These are phyloP conservation scores for Poeciliopsis gracilis DNA, from an alignment of 2,797 vertebrate genomes.

Conservation along the genomic window DNA sequence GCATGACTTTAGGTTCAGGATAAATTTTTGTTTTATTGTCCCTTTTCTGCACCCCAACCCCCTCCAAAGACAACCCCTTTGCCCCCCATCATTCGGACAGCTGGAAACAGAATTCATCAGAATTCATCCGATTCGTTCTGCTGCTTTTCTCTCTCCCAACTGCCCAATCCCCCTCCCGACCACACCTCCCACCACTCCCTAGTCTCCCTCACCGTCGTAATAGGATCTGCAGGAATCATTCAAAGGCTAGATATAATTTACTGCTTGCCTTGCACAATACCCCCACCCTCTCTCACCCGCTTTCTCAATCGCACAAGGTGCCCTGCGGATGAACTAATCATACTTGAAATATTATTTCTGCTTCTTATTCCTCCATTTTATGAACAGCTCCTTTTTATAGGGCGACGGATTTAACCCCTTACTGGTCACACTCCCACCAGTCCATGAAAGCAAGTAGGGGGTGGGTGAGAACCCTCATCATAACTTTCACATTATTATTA, in stretches of 20 bases:
- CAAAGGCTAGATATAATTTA: slow-evolving; percentile 91
- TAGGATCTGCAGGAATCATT: slow-evolving; percentile 92
- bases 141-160: slow-evolving; percentile 80
- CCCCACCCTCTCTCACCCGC: slow-evolving; percentile 69
- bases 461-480: slow-evolving; percentile 38
- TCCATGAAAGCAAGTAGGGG: slow-evolving; percentile 36
- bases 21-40: slow-evolving; percentile 80
- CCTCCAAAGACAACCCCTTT: neutral
- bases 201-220: slow-evolving; percentile 82
- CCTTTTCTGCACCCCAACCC: slow-evolving; percentile 48
- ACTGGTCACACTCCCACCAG: slow-evolving; percentile 70
- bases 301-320: slow-evolving; percentile 85
- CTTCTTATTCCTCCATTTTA: slow-evolving; percentile 87
- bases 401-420: slow-evolving; percentile 85
- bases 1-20: slow-evolving; percentile 71
- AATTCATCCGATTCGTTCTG: slow-evolving; percentile 88
- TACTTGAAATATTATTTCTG: slow-evolving; percentile 92
- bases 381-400: slow-evolving; percentile 86
- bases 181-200: slow-evolving; percentile 56
- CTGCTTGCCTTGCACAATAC: slow-evolving; percentile 84
- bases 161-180: slow-evolving; percentile 61
- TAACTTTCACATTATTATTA: slow-evolving; percentile 46
- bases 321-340: slow-evolving; percentile 89
- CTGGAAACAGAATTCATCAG: slow-evolving; percentile 87
- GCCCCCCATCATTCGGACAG: slow-evolving; percentile 75